Conservation (phyloP, 2,888 invertebrate genomes). For the Pseudococcus viburni region DNA sequence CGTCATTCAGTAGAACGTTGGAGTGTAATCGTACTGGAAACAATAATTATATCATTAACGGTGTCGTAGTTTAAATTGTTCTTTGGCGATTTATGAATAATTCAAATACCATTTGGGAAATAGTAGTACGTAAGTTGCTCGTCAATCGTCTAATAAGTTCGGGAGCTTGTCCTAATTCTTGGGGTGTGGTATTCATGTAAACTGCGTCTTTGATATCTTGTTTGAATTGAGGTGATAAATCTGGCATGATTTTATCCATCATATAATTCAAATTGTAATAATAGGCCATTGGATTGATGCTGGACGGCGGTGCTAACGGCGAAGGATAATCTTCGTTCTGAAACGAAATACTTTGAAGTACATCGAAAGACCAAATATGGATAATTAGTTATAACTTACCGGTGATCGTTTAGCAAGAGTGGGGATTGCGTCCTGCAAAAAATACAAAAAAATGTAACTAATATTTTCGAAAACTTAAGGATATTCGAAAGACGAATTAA, state of each 20-base stretch:
- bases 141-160: constrained; percentile 20
- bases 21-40: constrained; percentile 36
- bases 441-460: neutral
- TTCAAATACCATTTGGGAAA: constrained; percentile 61
- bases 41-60: neutral
- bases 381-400: neutral
- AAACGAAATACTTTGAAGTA: neutral
- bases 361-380: neutral
- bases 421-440: neutral
- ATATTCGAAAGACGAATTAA: neutral
- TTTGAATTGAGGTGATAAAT: constrained; percentile 54
- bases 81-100: neutral
- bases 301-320: neutral
- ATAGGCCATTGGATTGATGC: constrained; percentile 23
- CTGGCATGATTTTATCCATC: constrained; percentile 41
- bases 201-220: constrained; percentile 32
- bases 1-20: neutral
- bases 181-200: constrained; percentile 16
- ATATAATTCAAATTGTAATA: constrained; percentile 52
- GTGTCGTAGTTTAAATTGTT: neutral
- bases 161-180: constrained; percentile 18
- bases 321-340: neutral
- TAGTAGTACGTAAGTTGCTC: constrained; percentile 29
- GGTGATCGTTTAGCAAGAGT: constrained; percentile 20
- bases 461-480: neutral